Evolutionary conservation across 2,888 invertebrate species (phyloP).

Genomic region (Neoitamus cyanurus): DNA sequence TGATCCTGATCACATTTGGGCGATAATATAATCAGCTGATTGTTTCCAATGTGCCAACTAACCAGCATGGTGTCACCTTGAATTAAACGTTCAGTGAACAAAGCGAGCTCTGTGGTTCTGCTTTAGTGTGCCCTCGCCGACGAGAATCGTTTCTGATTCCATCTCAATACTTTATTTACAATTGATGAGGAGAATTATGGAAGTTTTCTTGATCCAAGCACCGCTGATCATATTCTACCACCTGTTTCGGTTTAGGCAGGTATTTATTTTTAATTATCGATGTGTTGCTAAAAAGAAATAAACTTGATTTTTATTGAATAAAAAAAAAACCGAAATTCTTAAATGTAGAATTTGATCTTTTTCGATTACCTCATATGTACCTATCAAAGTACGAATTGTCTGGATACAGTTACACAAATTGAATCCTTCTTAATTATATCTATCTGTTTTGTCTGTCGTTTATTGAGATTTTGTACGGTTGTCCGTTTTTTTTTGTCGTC

Average conservation of each 20-base stretch:
- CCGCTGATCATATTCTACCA: background rate
- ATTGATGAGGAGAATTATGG: background rate
- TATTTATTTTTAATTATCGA: background rate
- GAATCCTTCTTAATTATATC: too few relatives aligned
- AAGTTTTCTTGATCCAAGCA: background rate
- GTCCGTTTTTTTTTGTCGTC: too few relatives aligned
- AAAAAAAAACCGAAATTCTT: too few relatives aligned
- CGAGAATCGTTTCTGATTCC: background rate
- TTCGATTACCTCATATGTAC: too few relatives aligned
- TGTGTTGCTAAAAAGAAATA: too few relatives aligned
- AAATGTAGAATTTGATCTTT: too few relatives aligned
- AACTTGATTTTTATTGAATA: too few relatives aligned
- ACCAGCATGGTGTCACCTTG: constrained; percentile 21
- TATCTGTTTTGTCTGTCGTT: too few relatives aligned
- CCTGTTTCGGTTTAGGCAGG: background rate
- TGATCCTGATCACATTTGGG: background rate
- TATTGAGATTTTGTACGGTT: too few relatives aligned
- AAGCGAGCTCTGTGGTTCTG: background rate
- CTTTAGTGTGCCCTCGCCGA: background rate
- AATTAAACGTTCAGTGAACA: background rate
- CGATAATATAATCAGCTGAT: constrained; percentile 36
- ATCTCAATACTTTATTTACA: background rate
- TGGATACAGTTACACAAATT: too few relatives aligned
- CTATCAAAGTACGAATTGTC: too few relatives aligned
- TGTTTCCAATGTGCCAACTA: background rate